Evolutionary conservation across 2,888 invertebrate genomes (phyloP).

Genomic region (Tenodera sinensis): DNA sequence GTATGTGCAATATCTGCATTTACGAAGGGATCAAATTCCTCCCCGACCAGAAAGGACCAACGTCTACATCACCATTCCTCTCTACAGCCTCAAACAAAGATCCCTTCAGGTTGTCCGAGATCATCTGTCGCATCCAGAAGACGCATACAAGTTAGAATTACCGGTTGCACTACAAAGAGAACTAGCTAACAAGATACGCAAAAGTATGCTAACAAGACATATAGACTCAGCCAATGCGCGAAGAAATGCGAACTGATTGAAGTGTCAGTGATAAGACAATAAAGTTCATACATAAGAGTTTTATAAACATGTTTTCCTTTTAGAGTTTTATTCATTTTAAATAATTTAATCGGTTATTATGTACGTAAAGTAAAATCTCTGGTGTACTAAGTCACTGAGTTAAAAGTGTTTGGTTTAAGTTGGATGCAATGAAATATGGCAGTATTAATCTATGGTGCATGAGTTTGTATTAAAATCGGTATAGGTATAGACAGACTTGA

Average conservation of each 20-base stretch:
- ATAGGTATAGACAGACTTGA: no score
- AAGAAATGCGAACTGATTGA: not conserved
- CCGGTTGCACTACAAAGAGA: conserved; percentile 41
- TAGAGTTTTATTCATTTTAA: no score
- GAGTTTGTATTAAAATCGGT: no score
- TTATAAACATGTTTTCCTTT: not conserved
- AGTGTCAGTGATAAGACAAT: not conserved
- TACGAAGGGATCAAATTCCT: not conserved
- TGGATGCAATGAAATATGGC: no score
- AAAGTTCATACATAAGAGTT: not conserved
- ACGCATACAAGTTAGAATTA: conserved; percentile 45
- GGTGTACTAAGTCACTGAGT: no score
- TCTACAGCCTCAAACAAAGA: conserved; percentile 50
- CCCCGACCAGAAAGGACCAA: conserved; percentile 34
- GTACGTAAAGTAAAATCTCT: no score
- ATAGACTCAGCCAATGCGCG: not conserved
- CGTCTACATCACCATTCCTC: conserved; percentile 53
- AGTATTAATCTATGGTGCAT: no score
- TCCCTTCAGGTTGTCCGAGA: conserved; percentile 49
- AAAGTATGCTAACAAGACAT: not conserved
- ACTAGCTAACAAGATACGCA: conserved; percentile 37
- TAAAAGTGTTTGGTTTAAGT: no score
- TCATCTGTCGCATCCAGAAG: conserved; percentile 40
- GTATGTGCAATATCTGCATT: not conserved
- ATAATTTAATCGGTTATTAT: no score